Conservation (phyloP, 2,113 vertebrate genomes). For the Calypte anna region DNA sequence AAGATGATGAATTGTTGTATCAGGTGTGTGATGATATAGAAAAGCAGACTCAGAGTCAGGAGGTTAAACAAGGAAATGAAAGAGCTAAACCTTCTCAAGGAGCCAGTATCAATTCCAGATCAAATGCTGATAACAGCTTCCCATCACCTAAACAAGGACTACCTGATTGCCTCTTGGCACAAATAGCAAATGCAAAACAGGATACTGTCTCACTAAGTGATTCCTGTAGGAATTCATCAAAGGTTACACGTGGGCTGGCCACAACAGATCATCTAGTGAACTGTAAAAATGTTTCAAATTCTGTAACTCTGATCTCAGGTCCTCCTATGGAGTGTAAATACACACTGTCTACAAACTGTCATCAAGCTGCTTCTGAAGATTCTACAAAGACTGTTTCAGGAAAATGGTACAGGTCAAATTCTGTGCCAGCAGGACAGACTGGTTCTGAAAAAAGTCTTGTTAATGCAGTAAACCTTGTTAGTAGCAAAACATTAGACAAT, state of each 20-base stretch:
- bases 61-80: constrained; percentile 38
- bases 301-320: not conserved
- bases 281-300: constrained; percentile 3
- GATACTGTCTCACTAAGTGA: not conserved
- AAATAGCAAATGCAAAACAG: not conserved
- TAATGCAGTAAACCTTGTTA: not conserved
- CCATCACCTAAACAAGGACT: constrained; percentile 22
- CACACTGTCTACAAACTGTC: not conserved
- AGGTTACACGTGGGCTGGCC: not conserved
- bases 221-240: not conserved
- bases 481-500: not conserved
- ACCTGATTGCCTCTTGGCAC: not conserved
- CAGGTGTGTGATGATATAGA: constrained; percentile 91
- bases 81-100: constrained; percentile 8
- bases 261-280: not conserved
- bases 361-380: constrained; percentile 5
- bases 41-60: constrained; percentile 80
- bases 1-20: constrained; percentile 88
- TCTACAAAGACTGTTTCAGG: not conserved
- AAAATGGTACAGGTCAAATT: constrained; percentile 54
- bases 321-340: constrained; percentile 1
- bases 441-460: constrained; percentile 12
- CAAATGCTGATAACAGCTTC: not conserved
- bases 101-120: constrained; percentile 2
- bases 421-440: constrained; percentile 15